phyloP scores from a whole-genome alignment of 2,888 invertebrate species.

The Chymomyza fuscimana region DNA sequence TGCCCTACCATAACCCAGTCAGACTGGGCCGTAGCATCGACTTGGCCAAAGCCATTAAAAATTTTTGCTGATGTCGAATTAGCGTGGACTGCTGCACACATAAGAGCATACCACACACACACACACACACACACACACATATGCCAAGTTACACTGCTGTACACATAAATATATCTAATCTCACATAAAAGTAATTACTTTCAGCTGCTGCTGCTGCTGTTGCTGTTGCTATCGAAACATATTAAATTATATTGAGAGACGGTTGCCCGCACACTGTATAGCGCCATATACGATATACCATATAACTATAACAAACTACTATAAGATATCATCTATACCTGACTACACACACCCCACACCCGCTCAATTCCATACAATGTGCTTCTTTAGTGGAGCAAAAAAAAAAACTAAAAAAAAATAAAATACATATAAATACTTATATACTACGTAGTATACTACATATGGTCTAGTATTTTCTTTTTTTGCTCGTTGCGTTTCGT shows the following conservation, averaged over 20 bases:
- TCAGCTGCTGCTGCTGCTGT: constrained; percentile 54
- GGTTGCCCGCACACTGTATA: constrained; percentile 12
- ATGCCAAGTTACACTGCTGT: background rate
- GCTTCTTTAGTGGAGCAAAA: background rate
- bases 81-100: constrained; percentile 29
- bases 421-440: no score
- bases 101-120: constrained; percentile 1
- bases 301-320: background rate
- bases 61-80: constrained; percentile 64
- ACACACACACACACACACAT: background rate
- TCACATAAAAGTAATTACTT: constrained; percentile 71
- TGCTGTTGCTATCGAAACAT: constrained; percentile 65
- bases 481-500: constrained; percentile 38
- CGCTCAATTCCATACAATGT: constrained; percentile 6
- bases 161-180: constrained; percentile 72
- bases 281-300: background rate
- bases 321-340: constrained; percentile 3
- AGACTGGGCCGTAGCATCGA: background rate
- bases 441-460: no score
- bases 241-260: constrained; percentile 73
- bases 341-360: constrained; percentile 15
- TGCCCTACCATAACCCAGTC: no score
- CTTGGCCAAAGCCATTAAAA: constrained; percentile 50
- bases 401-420: background rate
- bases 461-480: background rate